Percentiles rank a stretch among this genome's conserved stretches.
Conservation (phyloP, 2,113 vertebrate species). For the Pleuronectes platessa region DNA sequence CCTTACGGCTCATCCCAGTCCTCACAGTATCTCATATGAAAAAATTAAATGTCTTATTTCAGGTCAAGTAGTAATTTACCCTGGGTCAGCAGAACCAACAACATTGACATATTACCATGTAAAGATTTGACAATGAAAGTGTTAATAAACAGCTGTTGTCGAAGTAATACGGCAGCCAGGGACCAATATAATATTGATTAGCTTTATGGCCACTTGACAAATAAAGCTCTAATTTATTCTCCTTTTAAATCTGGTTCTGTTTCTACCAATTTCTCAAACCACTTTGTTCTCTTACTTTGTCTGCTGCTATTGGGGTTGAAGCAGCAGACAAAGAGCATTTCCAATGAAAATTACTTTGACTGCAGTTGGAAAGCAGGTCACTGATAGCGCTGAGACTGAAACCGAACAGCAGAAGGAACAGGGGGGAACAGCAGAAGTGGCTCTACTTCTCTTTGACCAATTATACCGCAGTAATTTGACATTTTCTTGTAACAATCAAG, state of each 20-base stretch:
- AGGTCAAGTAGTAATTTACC: background rate
- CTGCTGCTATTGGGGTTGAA: background rate
- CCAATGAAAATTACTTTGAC: background rate
- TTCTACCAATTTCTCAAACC: background rate
- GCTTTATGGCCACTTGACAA: background rate
- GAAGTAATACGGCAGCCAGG: too few species aligned
- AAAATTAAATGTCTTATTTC: too few species aligned
- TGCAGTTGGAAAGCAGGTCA: background rate
- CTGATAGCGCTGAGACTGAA: background rate
- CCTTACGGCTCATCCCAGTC: too few species aligned
- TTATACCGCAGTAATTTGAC: too few species aligned
- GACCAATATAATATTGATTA: background rate
- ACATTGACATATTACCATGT: background rate
- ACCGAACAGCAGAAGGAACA: background rate
- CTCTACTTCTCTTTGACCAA: too few species aligned
- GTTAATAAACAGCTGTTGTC: background rate
- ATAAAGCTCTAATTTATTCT: background rate
- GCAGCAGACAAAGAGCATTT: constrained; percentile 1
- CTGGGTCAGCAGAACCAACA: background rate
- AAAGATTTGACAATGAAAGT: background rate
- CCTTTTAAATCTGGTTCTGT: too few species aligned
- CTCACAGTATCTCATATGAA: too few species aligned
- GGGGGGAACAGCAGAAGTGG: background rate
- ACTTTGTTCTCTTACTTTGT: background rate
- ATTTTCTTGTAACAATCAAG: too few species aligned